Conservation (phyloP, 1,140 invertebrate species). For the Drosophila sp. region DNA sequence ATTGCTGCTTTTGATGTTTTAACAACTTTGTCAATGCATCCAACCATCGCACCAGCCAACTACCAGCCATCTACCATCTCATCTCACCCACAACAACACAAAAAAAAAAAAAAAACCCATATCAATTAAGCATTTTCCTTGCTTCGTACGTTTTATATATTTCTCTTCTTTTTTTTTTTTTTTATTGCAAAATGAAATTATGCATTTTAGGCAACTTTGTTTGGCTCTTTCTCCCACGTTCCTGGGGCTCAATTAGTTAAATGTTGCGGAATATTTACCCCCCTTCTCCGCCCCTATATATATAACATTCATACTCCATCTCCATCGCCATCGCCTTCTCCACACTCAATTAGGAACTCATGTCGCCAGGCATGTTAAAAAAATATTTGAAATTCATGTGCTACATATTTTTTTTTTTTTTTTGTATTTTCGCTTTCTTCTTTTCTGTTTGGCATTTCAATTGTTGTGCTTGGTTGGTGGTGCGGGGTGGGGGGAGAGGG, state of each 20-base stretch:
- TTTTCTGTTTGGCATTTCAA: conserved; percentile 69
- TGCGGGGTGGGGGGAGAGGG: not conserved
- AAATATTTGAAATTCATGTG: conserved; percentile 79
- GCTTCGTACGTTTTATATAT: conserved; percentile 30
- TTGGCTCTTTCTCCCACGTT: conserved; percentile 20
- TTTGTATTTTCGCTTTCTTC: conserved; percentile 22
- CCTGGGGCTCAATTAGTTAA: conserved; percentile 68
- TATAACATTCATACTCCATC: conserved; percentile 1
- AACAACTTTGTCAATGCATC: conserved; percentile 71
- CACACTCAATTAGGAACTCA: conserved; percentile 69
- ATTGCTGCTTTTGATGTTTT: conserved; percentile 81
- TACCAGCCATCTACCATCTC: not conserved
- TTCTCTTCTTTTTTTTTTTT: conserved; percentile 31
- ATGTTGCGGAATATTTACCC: conserved; percentile 72
- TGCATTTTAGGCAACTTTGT: conserved; percentile 46
- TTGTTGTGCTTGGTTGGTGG: conserved; percentile 50
- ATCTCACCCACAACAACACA: not conserved
- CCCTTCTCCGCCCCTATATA: not conserved
- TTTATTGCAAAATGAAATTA: conserved; percentile 64
- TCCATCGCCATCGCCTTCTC: not conserved
- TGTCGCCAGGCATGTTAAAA: conserved; percentile 66
- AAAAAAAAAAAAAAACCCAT: conserved; percentile 18
- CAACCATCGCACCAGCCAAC: conserved; percentile 1
- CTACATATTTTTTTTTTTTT: conserved; percentile 49
- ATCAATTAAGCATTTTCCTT: conserved; percentile 61